Evolutionary conservation across 2,888 invertebrate genomes (phyloP).

Genomic region (Diaphora mendica): DNA sequence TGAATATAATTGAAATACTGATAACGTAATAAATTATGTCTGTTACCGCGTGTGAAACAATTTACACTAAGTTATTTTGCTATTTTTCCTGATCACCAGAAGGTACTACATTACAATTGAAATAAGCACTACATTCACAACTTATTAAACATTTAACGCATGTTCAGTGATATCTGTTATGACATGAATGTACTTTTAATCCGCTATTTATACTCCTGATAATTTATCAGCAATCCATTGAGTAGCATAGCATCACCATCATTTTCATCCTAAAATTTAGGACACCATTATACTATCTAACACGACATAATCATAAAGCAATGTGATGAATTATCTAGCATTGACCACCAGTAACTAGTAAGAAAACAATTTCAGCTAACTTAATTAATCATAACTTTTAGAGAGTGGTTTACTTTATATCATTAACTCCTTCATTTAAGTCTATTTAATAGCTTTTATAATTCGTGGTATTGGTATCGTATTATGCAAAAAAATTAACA

Average conservation of each 20-base stretch:
- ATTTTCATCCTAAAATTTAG: background rate
- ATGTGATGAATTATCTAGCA: too few species aligned
- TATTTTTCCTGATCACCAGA: background rate
- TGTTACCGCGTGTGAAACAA: conserved; percentile 1
- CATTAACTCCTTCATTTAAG: too few species aligned
- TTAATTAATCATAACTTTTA: background rate
- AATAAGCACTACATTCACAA: conserved; percentile 2
- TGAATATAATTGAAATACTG: background rate
- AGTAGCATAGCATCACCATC: background rate
- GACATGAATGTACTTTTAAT: conserved; percentile 1
- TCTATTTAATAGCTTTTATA: too few species aligned
- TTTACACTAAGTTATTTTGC: background rate
- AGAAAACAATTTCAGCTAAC: background rate
- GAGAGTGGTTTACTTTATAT: too few species aligned
- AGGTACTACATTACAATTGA: background rate
- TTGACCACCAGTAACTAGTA: background rate
- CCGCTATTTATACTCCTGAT: conserved; percentile 1
- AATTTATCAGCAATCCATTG: conserved; percentile 2
- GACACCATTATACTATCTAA: too few species aligned
- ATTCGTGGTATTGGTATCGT: too few species aligned
- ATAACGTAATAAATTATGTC: background rate
- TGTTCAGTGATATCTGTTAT: background rate
- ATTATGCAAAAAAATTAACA: too few species aligned
- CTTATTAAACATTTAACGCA: background rate
- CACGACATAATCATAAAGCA: too few species aligned